Conservation (phyloP, 2,888 invertebrate genomes). For the Chesias legatella region DNA sequence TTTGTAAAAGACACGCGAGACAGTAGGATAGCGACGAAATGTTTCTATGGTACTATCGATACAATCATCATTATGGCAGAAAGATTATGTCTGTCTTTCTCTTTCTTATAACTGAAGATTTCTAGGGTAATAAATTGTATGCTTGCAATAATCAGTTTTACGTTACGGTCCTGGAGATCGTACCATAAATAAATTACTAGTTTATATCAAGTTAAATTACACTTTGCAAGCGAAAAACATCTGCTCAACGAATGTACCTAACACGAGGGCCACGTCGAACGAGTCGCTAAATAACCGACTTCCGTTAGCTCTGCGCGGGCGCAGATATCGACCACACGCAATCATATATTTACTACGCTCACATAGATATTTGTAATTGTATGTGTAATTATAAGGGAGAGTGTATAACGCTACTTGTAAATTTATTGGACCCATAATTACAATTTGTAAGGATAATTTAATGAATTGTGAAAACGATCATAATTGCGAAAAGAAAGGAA, state of each 20-base stretch:
- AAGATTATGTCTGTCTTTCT: too few relatives aligned
- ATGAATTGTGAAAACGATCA: too few relatives aligned
- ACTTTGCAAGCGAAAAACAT: conserved; percentile 16
- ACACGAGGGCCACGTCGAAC: conserved; percentile 26
- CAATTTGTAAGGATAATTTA: too few relatives aligned
- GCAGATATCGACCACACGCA: conserved; percentile 50
- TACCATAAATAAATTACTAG: not conserved
- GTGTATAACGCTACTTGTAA: conserved; percentile 28
- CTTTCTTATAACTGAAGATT: too few relatives aligned
- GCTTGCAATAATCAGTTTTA: too few relatives aligned
- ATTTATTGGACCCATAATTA: conserved; percentile 2
- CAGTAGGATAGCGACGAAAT: too few relatives aligned
- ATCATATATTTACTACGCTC: conserved; percentile 40
- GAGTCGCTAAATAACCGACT: conserved; percentile 58
- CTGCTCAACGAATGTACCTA: conserved; percentile 12
- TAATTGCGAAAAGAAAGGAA: too few relatives aligned
- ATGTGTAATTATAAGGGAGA: conserved; percentile 26
- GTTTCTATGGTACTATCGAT: too few relatives aligned
- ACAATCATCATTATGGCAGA: too few relatives aligned
- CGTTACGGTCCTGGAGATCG: too few relatives aligned
- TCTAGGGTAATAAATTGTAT: too few relatives aligned
- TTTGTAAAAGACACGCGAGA: too few relatives aligned
- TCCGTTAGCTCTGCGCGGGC: conserved; percentile 45
- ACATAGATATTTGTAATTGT: conserved; percentile 25
- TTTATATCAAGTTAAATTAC: conserved; percentile 6